Conservation (phyloP, 2,113 vertebrate genomes). For the Dendropsophus ebraccatus region DNA sequence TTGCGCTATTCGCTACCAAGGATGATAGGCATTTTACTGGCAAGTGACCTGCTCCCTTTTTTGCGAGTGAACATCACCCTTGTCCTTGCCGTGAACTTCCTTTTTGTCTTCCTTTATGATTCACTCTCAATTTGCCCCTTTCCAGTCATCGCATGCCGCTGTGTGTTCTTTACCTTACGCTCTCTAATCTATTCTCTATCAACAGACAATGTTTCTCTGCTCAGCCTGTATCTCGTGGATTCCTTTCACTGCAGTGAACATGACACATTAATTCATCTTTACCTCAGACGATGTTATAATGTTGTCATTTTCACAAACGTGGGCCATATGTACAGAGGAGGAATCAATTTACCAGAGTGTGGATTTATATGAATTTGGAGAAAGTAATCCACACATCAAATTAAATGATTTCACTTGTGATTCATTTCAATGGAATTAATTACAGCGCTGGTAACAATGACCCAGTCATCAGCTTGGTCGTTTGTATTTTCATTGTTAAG, state of each 20-base stretch:
- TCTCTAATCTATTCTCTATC: slow-evolving; percentile 13
- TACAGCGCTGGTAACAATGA: neutral
- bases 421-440: slow-evolving; percentile 25
- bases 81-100: neutral
- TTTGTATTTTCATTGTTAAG: slow-evolving; percentile 6
- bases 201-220: neutral
- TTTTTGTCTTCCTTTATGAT: neutral
- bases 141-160: neutral
- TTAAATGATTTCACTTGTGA: slow-evolving; percentile 26
- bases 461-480: neutral
- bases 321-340: slow-evolving; percentile 5
- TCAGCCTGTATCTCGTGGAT: neutral
- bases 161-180: neutral
- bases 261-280: slow-evolving; percentile 2
- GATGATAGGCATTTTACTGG: neutral
- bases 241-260: neutral
- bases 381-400: slow-evolving; percentile 3
- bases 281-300: neutral
- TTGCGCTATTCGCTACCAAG: neutral
- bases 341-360: neutral
- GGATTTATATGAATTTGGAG: neutral
- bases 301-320: slow-evolving; percentile 9
- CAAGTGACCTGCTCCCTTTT: slow-evolving; percentile 13
- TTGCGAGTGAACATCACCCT: neutral
- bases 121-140: neutral